These are phyloP conservation scores for Phaethornis superciliosus DNA, from an alignment of 2,113 vertebrate species.

Conservation along the genomic window DNA sequence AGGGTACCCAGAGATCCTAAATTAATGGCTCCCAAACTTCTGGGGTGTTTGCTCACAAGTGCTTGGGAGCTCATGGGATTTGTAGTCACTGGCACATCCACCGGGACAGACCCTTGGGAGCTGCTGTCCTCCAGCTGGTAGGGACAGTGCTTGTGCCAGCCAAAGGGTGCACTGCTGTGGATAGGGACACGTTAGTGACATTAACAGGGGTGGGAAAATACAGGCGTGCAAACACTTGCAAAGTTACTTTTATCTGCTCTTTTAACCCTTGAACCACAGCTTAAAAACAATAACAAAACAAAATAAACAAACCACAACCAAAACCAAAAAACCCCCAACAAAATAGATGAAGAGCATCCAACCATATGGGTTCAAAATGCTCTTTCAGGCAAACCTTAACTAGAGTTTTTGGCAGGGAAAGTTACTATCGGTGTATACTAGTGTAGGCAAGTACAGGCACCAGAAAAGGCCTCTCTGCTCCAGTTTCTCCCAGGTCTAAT, in stretches of 20 bases:
- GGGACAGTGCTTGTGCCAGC: neutral
- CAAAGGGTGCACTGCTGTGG: neutral
- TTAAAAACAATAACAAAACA: neutral
- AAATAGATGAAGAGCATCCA: neutral
- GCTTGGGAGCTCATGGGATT: neutral
- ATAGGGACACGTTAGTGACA: neutral
- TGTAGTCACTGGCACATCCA: accelerated
- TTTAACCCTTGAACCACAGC: neutral
- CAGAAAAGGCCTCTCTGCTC: neutral
- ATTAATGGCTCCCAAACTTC: neutral
- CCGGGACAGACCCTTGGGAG: neutral
- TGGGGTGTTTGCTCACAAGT: neutral
- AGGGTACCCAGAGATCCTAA: neutral
- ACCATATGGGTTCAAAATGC: neutral
- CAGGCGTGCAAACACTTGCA: neutral
- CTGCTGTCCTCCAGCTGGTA: neutral
- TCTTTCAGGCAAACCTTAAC: neutral
- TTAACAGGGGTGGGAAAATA: neutral
- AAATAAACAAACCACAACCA: neutral
- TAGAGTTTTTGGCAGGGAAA: neutral
- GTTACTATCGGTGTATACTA: neutral
- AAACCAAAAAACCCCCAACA: too few species aligned
- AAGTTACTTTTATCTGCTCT: neutral
- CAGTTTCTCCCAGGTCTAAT: neutral
- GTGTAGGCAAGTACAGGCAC: neutral